Percentiles rank a stretch among this genome's conserved stretches.
phyloP scores from a whole-genome alignment of 1,140 invertebrate genomes.

The Triops longicaudatus region DNA sequence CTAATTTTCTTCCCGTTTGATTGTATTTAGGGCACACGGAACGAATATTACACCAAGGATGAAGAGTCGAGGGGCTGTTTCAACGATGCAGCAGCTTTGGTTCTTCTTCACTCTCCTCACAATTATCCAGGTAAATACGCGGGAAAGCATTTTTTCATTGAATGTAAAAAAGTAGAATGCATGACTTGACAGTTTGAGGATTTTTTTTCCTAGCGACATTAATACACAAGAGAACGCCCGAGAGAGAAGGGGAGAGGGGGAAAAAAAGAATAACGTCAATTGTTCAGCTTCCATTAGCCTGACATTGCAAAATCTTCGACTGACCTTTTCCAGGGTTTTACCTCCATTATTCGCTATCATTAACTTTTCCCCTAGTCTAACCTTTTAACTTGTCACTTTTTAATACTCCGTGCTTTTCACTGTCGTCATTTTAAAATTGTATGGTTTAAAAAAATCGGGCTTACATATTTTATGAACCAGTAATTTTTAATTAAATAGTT shows the following conservation, averaged over 20 bases:
- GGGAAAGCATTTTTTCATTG: neutral
- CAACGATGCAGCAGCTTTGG: neutral
- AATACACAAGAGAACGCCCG: neutral
- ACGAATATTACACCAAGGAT: neutral
- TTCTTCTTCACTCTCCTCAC: constrained; percentile 7
- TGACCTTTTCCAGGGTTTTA: neutral
- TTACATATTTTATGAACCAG: neutral
- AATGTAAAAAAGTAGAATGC: neutral
- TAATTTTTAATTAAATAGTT: too few species aligned
- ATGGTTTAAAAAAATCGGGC: neutral
- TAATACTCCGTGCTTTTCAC: neutral
- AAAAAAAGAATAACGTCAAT: neutral
- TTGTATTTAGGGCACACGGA: neutral
- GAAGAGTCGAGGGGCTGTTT: neutral
- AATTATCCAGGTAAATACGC: neutral
- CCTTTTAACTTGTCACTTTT: neutral
- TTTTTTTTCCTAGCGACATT: neutral
- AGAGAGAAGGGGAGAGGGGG: neutral
- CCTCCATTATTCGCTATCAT: neutral
- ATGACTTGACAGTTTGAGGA: neutral
- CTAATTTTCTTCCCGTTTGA: neutral
- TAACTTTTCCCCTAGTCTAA: neutral
- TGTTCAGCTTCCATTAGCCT: neutral
- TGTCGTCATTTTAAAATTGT: neutral
- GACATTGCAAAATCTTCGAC: neutral